Base-by-base conservation (phyloP, 37 sponge, comb jelly and placozoan species). In the Aplysina aerophoba region DNA sequence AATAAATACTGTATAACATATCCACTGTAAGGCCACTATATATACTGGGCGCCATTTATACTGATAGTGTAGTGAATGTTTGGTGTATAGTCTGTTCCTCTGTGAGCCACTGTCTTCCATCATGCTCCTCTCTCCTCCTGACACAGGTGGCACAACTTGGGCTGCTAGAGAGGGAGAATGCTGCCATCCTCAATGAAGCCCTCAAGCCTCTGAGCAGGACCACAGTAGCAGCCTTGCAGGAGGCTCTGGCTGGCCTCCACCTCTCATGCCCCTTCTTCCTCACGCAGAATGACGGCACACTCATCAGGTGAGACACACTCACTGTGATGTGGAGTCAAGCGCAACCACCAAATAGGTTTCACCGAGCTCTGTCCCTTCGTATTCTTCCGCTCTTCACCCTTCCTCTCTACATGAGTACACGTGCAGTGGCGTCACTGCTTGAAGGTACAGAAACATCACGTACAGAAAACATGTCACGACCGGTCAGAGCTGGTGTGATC, bases 231-330 rank as follows among this genome's bases (percentile, higher is more conserved):
- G 92, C 93, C 4, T 92, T 95, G 25, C 57, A 83, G 25, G 34
- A 66, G 31, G 96, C 96, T 16, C 93, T 95, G 27, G 28, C 81
- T 11, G 30, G 64, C 22, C 80, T 92, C 1, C 25, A 57, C 44
- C 63, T 95, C 55, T 74, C 22, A 0, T 92, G 92, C 67, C 91
- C 85, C 16, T 92, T 95, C 62, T 92, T 81, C 85, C 87, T 95
- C 33, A 92, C 96, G 20, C 93, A 95, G 56, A 95, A 95, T 83
- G 96, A 95, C 86, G 93, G 96, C n/a, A 95, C 96, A 22, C 83
- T 95, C 50, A 92, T 95, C 73, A 95, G 93, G 96, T 95, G 15
- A 19, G 77, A 2, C n/a, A 81, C 5, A 59, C 12, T n/a, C n/a
- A n/a, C n/a, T 80, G 15, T 55, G 81, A 27, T 57, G 81, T 16